Conservation (phyloP, 2,888 invertebrate genomes). For the Eretmocerus hayati region DNA sequence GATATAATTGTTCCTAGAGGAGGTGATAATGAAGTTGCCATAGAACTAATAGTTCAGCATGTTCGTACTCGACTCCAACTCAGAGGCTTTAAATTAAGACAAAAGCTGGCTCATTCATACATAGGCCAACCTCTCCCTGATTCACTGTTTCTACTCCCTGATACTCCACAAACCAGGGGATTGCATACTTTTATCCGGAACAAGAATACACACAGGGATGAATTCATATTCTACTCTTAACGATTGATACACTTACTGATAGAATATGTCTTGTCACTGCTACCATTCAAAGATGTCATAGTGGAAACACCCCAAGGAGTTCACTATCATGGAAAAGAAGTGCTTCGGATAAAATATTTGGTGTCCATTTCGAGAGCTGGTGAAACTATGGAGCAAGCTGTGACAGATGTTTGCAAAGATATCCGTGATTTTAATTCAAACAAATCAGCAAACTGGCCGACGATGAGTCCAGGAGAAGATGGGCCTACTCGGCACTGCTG, state of each 20-base stretch:
- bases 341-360: conserved; percentile 86
- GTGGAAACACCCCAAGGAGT: conserved; percentile 91
- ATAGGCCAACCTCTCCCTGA: conserved; percentile 82
- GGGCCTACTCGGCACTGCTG: no score
- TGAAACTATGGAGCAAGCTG: conserved; percentile 98
- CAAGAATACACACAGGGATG: conserved; percentile 89
- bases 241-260: conserved; percentile 92
- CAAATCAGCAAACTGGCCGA: conserved; percentile 90
- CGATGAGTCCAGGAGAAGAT: no score
- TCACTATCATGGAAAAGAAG: conserved; percentile 78
- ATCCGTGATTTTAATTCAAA: conserved; percentile 96
- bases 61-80: conserved; percentile 93
- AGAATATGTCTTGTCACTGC: conserved; percentile 87
- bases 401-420: conserved; percentile 96
- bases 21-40: conserved; percentile 94
- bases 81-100: conserved; percentile 86
- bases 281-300: conserved; percentile 74
- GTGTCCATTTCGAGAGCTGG: conserved; percentile 96
- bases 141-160: conserved; percentile 75
- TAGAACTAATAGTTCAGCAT: conserved; percentile 95
- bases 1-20: conserved; percentile 98
- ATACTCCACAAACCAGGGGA: conserved; percentile 84
- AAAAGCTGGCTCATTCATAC: conserved; percentile 76
- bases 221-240: conserved; percentile 99
- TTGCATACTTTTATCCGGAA: conserved; percentile 97